Evolutionary conservation across 2,888 invertebrate genomes (phyloP).

Genomic region (Eupithecia inturbata): DNA sequence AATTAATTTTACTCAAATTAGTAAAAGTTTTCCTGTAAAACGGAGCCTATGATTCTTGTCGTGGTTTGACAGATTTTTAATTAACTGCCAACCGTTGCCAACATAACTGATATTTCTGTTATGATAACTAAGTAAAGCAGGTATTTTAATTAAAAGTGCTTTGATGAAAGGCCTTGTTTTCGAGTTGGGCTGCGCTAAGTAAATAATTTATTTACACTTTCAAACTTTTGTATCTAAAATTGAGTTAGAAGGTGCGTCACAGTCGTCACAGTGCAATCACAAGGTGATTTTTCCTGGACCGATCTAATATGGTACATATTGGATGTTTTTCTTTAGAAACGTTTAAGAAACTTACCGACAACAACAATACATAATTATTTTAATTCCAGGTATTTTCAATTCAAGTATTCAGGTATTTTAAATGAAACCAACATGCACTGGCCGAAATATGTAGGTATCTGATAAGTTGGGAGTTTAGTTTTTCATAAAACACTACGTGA

Average conservation of each 20-base stretch:
- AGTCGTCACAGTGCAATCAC: constrained; percentile 28
- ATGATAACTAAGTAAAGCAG: constrained; percentile 18
- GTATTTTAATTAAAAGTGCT: constrained; percentile 50
- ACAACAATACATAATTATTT: background rate
- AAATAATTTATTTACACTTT: constrained; percentile 48
- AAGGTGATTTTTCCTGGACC: constrained; percentile 6
- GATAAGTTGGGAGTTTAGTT: background rate
- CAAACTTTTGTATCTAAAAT: constrained; percentile 41
- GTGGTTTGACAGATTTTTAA: constrained; percentile 22
- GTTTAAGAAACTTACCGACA: background rate
- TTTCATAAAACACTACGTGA: constrained; percentile 1
- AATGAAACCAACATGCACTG: background rate
- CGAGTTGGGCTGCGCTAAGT: constrained; percentile 44
- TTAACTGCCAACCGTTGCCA: constrained; percentile 24
- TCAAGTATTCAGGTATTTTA: background rate
- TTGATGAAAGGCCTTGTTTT: constrained; percentile 40
- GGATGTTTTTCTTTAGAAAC: background rate
- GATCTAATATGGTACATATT: background rate
- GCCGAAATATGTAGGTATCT: too few species aligned
- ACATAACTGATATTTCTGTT: constrained; percentile 18
- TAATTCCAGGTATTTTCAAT: too few species aligned
- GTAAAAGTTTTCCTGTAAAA: constrained; percentile 2
- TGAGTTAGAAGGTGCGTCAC: constrained; percentile 36
- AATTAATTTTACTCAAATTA: background rate
- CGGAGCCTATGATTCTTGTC: background rate